Conservation (phyloP, 2,888 invertebrate species). For the Lasiommata megera region DNA sequence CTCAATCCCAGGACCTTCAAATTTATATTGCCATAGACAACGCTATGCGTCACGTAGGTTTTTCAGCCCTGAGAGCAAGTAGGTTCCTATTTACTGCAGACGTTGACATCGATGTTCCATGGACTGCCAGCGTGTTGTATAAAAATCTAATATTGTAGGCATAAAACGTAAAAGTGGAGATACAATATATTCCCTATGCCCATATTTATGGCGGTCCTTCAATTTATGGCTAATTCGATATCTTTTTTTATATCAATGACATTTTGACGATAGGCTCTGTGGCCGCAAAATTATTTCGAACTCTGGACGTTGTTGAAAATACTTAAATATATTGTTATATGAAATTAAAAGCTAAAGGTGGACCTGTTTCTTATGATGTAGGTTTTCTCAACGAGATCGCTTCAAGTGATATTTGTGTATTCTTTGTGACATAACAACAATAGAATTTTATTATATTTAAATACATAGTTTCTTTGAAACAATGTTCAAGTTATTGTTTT, state of each 20-base stretch:
- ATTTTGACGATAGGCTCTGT: slow-evolving; percentile 23
- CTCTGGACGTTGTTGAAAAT: not conserved
- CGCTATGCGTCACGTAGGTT: no score
- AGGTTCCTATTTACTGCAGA: not conserved
- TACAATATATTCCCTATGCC: slow-evolving; percentile 27
- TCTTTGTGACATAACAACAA: no score
- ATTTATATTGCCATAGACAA: no score
- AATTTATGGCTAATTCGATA: slow-evolving; percentile 35
- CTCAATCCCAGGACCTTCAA: no score
- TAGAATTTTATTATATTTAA: no score
- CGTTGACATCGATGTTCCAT: slow-evolving; percentile 4
- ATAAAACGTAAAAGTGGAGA: slow-evolving; percentile 25
- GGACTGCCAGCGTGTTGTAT: slow-evolving; percentile 16
- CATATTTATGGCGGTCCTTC: slow-evolving; percentile 33
- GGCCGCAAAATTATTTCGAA: slow-evolving; percentile 5
- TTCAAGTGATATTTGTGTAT: no score
- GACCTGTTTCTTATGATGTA: no score
- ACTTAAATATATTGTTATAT: not conserved
- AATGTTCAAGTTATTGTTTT: no score
- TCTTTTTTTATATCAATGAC: slow-evolving; percentile 27
- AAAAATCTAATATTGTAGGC: slow-evolving; percentile 22
- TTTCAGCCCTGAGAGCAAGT: no score
- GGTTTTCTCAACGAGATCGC: no score
- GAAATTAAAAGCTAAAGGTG: no score
- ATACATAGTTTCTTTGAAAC: no score